Evolutionary conservation across 2,888 invertebrate genomes (phyloP), one percentile per base, ranked within the genome.

Genomic region (Lydus trimaculatus): DNA sequence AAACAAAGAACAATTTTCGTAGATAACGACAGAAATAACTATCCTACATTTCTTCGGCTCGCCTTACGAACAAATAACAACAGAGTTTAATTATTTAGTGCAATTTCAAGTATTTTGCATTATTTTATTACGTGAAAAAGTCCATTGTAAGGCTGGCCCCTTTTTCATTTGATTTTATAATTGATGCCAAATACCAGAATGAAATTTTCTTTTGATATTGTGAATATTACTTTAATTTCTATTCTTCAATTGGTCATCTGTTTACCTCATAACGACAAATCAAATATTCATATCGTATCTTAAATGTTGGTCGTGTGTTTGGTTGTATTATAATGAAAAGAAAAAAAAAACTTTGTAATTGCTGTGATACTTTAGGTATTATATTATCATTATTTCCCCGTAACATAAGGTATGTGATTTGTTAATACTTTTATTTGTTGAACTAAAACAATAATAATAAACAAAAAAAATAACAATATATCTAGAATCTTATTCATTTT

Each of bases 361-460:
- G 79, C 81, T 81, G 81, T 81, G 81, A 81, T 81, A 81, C 72
- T 70, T 76, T 66, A 73, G 69, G 72, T 75, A 73, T 75, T 79
- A 80, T 36, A 36, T 77, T 75, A 76, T 77, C 75, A 78, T 77
- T 78, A 76, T 74, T 75, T 75, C 74, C 74, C 77, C 73, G 73
- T 75, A 75, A 76, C 76, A 76, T 75, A 75, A 77, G 72, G 78
- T 79, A 79, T 80, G 81, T 80, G 80, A 81, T 81, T 79, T 80
- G 79, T 80, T 81, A 78, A 76, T 72, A 78, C 75, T 81, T 76
- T 76, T 69, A 74, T 79, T 79, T 76, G 77, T 78, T 78, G 68
- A 72, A 72, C 73, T 65, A 65, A 69, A 69, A 68, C 31, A 59
- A 66, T 64, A 56, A 67, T 67, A 59, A 59, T 65, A 64, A 61